Base-by-base conservation (phyloP, 1,140 invertebrate species). In the Euschistus heros region DNA sequence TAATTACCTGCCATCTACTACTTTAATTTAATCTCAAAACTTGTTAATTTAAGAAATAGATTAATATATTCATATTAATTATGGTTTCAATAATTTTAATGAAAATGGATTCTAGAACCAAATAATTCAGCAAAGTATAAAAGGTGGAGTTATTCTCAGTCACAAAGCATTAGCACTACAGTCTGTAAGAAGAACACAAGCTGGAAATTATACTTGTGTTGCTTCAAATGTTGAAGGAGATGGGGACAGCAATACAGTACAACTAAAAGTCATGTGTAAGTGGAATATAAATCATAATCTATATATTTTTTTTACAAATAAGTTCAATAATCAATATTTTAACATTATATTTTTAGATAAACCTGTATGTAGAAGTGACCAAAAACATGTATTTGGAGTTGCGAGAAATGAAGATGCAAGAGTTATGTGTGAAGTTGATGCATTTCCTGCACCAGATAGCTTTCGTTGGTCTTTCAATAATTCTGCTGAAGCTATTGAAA, bases 391-490 rank as follows among this genome's bases (percentile, higher is more conserved):
- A 66, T 93, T 92, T 70, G 91, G 88, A 6, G 89, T 93, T 5
- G 91, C 89, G 0, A 80, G 89, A 59, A 84, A 88, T 71, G 91
- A 94, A 75, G 82, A 86, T 30, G 87, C 86, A 0, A 82, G 84
- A 69, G 83, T 94, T 54, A 76, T 86, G 62, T 95, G 92, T 75
- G 84, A 87, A 76, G 91, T 94, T 17, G 88, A 92, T 69, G 86
- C 91, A 15, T 91, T 88, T 75, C 91, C 92, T 17, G 80, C 85
- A 15, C 88, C 89, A 20, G 84, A 88, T 68, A 85, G 80, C 64
- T 94, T 93, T 75, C 85, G 87, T 68, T 94, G 92, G 92, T 84
- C 87, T 30, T 91, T 94, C 74, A 94, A 94, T 76, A 92, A 90
- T 75, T 90, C 89, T 3, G 86, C 87, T 15, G 86, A 90, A 69